Evolutionary conservation across 2,113 vertebrate species (phyloP).

Genomic region (Ophiodon elongatus): DNA sequence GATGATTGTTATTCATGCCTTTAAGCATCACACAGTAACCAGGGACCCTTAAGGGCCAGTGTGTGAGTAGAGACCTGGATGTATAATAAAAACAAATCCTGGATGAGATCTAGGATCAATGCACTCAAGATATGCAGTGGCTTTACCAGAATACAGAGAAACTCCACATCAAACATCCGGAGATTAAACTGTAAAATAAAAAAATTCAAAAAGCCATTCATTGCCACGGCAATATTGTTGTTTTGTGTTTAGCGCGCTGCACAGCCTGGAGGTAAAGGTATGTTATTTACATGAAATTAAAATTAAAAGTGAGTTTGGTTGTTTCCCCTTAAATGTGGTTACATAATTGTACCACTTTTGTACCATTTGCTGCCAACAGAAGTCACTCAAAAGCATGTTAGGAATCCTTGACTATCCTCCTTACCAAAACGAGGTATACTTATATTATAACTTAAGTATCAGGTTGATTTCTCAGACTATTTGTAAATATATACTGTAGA

Average conservation of each 20-base stretch:
- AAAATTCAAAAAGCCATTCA: neutral
- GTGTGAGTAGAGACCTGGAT: neutral
- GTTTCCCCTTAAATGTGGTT: neutral
- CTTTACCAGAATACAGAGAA: conserved; percentile 8
- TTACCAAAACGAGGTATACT: neutral
- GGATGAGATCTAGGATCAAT: conserved; percentile 13
- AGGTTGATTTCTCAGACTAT: neutral
- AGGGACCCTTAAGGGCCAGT: neutral
- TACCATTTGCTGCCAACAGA: neutral
- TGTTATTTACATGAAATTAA: neutral
- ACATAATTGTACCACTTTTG: neutral
- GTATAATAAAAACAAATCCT: conserved; percentile 17
- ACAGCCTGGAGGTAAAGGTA: neutral
- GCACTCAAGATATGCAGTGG: conserved; percentile 5
- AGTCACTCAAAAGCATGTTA: neutral
- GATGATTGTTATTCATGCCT: conserved; percentile 61
- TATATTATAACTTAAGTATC: neutral
- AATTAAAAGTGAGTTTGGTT: neutral
- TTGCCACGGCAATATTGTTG: too few species aligned
- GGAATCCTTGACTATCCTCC: neutral
- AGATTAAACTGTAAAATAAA: conserved; percentile 1
- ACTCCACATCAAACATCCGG: conserved; percentile 11
- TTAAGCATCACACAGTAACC: conserved; percentile 4
- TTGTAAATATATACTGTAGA: neutral
- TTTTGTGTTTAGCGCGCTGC: neutral